These are phyloP conservation scores for Nephrotoma flavescens DNA, from an alignment of 2,888 invertebrate species.

Conservation along the genomic window DNA sequence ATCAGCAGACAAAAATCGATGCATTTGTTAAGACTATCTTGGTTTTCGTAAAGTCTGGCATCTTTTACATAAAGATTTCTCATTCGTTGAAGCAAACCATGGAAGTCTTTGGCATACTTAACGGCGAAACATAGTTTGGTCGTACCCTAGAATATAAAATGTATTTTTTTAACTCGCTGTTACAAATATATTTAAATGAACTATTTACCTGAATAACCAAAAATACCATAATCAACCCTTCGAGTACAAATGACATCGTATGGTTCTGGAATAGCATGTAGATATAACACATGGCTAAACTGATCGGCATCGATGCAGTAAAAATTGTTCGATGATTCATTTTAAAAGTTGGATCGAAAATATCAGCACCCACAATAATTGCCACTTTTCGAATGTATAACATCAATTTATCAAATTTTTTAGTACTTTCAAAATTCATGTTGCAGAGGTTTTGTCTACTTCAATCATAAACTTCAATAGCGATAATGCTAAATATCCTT, in stretches of 20 bases:
- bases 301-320: not conserved
- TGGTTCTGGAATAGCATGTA: not conserved
- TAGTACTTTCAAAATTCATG: not conserved
- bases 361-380: not conserved
- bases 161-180: too few relatives aligned
- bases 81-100: too few relatives aligned
- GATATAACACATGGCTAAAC: not conserved
- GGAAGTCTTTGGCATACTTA: too few relatives aligned
- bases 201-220: not conserved
- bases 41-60: too few relatives aligned
- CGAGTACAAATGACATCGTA: not conserved
- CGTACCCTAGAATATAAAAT: too few relatives aligned
- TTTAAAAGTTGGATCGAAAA: not conserved
- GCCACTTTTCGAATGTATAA: not conserved
- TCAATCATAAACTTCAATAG: too few relatives aligned
- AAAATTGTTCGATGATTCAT: not conserved
- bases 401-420: not conserved
- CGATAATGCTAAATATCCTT: too few relatives aligned
- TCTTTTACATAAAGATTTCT: too few relatives aligned
- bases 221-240: not conserved
- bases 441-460: not conserved
- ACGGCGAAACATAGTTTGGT: too few relatives aligned
- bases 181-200: too few relatives aligned
- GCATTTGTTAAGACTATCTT: too few relatives aligned
- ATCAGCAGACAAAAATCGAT: too few relatives aligned